Base-by-base conservation (phyloP, 1,140 invertebrate genomes). In the Drosophila parvula region DNA sequence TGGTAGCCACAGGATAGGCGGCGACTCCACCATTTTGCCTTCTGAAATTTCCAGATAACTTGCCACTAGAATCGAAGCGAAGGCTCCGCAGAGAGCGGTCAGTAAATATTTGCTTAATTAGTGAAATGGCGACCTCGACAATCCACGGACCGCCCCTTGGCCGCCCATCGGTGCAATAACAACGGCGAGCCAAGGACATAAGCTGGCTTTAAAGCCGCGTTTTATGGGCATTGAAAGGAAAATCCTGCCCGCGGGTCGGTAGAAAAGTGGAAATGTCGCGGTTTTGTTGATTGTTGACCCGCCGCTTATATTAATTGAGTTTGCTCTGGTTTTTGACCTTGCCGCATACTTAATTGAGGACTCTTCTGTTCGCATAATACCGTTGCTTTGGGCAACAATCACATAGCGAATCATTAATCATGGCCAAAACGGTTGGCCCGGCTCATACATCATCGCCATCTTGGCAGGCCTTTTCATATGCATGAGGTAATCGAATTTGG, bases 21-120 rank as follows among this genome's bases (percentile, higher is more conserved):
- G 27, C 58, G 45, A 51, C 27, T 32, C 3, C 34, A 16, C 30
- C 56, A 30, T 58, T 61, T 58, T 56, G 53, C 28, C 60, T 59
- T 59, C 56, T 30, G 51, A 76, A 90, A 90, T 83, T 90, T 77
- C 68, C 32, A 88, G 88, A 90, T 90, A 90, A 90, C 78, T 79
- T 69, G 51, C 64, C 44, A 65, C 45, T 28, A 18, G 45, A 47
- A 51, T 40, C 32, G 41, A 27, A 41, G 18, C 32, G 30, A 38
- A 27, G 48, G 60, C 16, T 18, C 12, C 28, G 36, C 38, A 11
- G 27, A 16, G 64, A 60, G 79, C 50, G 64, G 50, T 60, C 55
- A 47, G 65, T 73, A 89, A 89, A 89, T 89, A 89, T 89, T 89
- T 90, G 78, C 84, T 90, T 90, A 89, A 89, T 89, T 89, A 89